These are phyloP conservation scores for Oryzias celebensis DNA, from an alignment of 2,113 vertebrate genomes.

Conservation along the genomic window DNA sequence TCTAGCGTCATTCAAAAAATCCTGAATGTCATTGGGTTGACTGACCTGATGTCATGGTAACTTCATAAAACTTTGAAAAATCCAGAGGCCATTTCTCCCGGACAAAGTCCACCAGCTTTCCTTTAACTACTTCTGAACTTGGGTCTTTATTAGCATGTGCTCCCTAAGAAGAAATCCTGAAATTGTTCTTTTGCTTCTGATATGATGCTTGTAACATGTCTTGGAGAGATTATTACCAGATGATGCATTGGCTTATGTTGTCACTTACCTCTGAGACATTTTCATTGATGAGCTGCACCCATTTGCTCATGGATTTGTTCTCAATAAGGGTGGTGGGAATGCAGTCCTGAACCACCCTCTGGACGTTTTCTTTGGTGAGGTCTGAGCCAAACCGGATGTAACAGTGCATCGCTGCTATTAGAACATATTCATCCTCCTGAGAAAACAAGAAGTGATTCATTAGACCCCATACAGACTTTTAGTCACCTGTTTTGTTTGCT, in stretches of 20 bases:
- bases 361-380: constrained; percentile 58
- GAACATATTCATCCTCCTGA: constrained; percentile 87
- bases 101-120: constrained; percentile 81
- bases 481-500: no score
- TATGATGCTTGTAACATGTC: neutral
- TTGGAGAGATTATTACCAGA: neutral
- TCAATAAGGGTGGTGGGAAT: constrained; percentile 81
- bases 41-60: constrained; percentile 85
- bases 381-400: constrained; percentile 80
- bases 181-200: neutral
- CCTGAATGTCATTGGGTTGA: neutral
- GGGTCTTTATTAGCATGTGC: constrained; percentile 64
- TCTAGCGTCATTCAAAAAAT: neutral
- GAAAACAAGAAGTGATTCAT: constrained; percentile 9
- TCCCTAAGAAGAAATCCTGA: constrained; percentile 62
- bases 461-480: neutral
- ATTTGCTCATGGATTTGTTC: constrained; percentile 80
- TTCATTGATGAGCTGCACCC: constrained; percentile 81
- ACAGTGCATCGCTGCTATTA: constrained; percentile 84
- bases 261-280: constrained; percentile 78
- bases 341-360: constrained; percentile 80
- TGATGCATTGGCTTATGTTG: neutral
- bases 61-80: constrained; percentile 91
- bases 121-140: constrained; percentile 70
- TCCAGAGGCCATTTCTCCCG: constrained; percentile 84